A percentile compares a stretch with the other conserved stretches of the same genome.
Evolutionary conservation across 2,888 invertebrate genomes (phyloP).

Genomic region (Cryptocephalus moraei): DNA sequence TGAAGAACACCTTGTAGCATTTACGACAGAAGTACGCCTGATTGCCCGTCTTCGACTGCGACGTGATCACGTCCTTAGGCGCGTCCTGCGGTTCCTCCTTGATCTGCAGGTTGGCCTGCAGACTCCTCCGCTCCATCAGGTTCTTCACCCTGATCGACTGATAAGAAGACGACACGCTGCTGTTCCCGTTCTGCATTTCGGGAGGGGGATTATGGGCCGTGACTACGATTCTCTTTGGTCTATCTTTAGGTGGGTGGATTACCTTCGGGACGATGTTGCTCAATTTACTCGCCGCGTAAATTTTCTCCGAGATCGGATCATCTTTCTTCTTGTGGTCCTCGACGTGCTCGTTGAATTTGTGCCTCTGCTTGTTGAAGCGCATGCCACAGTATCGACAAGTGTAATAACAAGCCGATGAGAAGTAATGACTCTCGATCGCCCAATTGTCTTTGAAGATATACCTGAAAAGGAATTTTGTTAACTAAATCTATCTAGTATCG

Average conservation of each 20-base stretch:
- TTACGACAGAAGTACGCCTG: conserved; percentile 38
- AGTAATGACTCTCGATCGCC: conserved; percentile 38
- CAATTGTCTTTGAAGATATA: conserved; percentile 39
- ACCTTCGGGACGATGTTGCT: conserved; percentile 26
- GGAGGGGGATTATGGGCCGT: conserved; percentile 10
- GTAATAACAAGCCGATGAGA: conserved; percentile 34
- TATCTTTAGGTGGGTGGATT: conserved; percentile 20
- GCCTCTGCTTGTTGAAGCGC: conserved; percentile 35
- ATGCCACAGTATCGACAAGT: conserved; percentile 36
- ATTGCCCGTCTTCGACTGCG: conserved; percentile 25
- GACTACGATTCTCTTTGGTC: conserved; percentile 18
- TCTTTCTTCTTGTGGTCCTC: conserved; percentile 26
- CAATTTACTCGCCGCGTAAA: conserved; percentile 29
- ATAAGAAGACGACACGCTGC: background rate
- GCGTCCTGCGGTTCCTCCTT: conserved; percentile 20
- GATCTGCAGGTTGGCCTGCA: conserved; percentile 22
- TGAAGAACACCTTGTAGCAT: conserved; percentile 37
- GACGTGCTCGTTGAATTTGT: conserved; percentile 29
- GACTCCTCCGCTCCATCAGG: conserved; percentile 4
- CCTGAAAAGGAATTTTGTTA: conserved; percentile 1
- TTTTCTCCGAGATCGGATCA: conserved; percentile 28
- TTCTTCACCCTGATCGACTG: conserved; percentile 3
- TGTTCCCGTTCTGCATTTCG: background rate
- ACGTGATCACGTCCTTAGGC: conserved; percentile 13
- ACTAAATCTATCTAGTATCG: background rate